phyloP scores from a whole-genome alignment of 2,113 vertebrate species.

The Cryptotis parvus region DNA sequence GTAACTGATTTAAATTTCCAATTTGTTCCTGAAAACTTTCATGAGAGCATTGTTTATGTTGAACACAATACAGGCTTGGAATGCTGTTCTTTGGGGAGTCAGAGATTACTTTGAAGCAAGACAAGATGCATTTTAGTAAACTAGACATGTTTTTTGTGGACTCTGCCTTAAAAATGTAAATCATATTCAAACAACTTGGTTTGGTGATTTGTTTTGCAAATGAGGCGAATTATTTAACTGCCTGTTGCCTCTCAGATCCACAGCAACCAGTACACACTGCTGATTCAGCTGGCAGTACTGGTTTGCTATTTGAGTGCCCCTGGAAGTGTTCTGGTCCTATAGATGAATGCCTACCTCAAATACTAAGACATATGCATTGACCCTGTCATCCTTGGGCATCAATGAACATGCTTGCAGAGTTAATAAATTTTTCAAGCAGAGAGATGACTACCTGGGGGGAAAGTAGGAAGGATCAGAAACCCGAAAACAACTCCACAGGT shows the following conservation, averaged over 20 bases:
- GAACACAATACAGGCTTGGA: background rate
- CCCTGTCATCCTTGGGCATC: background rate
- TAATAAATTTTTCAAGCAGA: background rate
- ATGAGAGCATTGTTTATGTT: background rate
- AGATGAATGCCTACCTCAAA: background rate
- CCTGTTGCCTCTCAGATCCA: too few relatives aligned
- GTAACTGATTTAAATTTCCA: conserved; percentile 8
- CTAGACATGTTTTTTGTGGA: background rate
- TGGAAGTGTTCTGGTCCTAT: background rate
- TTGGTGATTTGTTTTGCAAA: conserved; percentile 43
- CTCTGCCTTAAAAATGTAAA: conserved; percentile 52
- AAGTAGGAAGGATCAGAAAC: background rate
- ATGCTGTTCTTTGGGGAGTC: background rate
- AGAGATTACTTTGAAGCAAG: background rate
- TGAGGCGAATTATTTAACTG: background rate
- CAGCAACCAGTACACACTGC: background rate
- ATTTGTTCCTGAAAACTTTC: background rate
- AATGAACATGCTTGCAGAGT: background rate
- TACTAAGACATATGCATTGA: background rate
- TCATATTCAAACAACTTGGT: background rate
- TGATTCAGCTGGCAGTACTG: background rate
- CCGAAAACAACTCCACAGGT: background rate
- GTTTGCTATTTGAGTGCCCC: background rate
- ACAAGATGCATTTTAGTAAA: conserved; percentile 11
- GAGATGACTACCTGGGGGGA: background rate